These are phyloP conservation scores for Oreonectes daqikongensis DNA, from an alignment of 2,797 vertebrate genomes.

Conservation along the genomic window DNA sequence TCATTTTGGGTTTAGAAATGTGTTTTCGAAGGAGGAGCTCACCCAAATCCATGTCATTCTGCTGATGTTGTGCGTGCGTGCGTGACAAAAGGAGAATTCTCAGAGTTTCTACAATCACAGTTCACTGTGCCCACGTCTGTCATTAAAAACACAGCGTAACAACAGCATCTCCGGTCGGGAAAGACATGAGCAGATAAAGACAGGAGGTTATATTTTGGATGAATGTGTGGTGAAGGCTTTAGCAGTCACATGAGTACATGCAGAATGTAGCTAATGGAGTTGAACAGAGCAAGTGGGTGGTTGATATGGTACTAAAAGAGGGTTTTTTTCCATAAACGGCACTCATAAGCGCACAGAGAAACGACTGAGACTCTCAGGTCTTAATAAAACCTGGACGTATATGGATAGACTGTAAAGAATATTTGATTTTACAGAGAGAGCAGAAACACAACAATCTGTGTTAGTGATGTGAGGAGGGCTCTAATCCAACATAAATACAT, in stretches of 20 bases:
- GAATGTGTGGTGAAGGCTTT: background rate
- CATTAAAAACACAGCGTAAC: background rate
- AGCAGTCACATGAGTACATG: constrained; percentile 5
- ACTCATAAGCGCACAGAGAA: background rate
- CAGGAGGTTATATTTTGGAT: background rate
- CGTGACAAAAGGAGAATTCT: background rate
- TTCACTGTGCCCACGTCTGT: too few species aligned
- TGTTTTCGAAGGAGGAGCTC: background rate
- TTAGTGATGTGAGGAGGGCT: too few species aligned
- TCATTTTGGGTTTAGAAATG: constrained; percentile 16
- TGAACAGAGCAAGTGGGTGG: constrained; percentile 46
- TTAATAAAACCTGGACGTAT: constrained; percentile 24
- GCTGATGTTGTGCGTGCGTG: background rate
- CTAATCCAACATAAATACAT: too few species aligned
- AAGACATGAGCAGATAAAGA: background rate
- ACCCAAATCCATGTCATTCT: background rate
- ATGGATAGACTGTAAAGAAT: background rate
- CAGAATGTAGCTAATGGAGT: constrained; percentile 32
- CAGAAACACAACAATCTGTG: background rate
- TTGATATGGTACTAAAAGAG: constrained; percentile 41
- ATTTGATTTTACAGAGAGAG: background rate
- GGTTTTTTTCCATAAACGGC: constrained; percentile 28
- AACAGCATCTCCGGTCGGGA: background rate
- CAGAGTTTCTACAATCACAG: too few species aligned
- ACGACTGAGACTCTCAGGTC: background rate